Evolutionary conservation across 1,140 invertebrate species (phyloP).

Genomic region (Heliothis subflexa): DNA sequence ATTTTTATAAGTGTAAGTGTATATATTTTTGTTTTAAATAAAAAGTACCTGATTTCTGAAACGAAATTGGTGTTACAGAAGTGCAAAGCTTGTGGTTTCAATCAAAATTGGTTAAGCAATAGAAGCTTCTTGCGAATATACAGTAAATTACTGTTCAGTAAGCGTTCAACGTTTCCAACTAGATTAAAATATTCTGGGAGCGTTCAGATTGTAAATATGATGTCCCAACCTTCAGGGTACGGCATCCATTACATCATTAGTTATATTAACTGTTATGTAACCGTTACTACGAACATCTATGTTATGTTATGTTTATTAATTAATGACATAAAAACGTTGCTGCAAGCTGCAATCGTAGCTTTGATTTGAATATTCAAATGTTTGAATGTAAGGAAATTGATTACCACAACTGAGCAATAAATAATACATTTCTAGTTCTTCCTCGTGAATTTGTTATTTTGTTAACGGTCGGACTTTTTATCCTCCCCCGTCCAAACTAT

Average conservation of each 20-base stretch:
- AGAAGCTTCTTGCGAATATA: neutral
- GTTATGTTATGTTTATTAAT: conserved; percentile 6
- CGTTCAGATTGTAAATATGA: conserved; percentile 32
- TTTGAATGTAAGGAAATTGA: neutral
- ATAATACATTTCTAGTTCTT: conserved; percentile 4
- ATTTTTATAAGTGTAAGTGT: too few relatives aligned
- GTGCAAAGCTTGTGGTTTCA: too few relatives aligned
- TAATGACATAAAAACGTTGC: conserved; percentile 13
- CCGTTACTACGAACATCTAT: neutral
- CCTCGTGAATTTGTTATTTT: neutral
- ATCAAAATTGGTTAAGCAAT: too few relatives aligned
- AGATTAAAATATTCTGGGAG: conserved; percentile 35
- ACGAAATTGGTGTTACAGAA: too few relatives aligned
- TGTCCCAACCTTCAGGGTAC: neutral
- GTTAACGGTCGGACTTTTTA: neutral
- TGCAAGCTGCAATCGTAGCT: neutral
- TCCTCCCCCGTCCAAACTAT: conserved; percentile 4
- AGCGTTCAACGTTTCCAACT: conserved; percentile 15
- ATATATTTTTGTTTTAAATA: too few relatives aligned
- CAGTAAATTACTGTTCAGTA: conserved; percentile 16
- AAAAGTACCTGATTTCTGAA: too few relatives aligned
- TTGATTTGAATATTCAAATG: conserved; percentile 24
- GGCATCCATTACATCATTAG: conserved; percentile 19
- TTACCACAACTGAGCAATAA: neutral
- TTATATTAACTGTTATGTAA: conserved; percentile 15